phyloP scores from a whole-genome alignment of 2,888 invertebrate genomes.

The Erebia palarica region DNA sequence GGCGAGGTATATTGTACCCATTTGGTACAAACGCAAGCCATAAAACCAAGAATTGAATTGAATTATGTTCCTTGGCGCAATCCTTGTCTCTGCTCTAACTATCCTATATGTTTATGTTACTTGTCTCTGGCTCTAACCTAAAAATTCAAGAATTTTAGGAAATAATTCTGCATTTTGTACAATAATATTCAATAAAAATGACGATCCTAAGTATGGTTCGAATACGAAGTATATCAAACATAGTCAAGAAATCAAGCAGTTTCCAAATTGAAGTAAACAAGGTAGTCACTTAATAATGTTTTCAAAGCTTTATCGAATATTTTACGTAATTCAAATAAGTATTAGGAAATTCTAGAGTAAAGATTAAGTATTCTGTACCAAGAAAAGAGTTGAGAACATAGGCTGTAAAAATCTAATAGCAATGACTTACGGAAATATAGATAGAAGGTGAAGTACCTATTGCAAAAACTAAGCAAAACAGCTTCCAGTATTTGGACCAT shows the following conservation, averaged over 20 bases:
- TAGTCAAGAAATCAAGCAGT: conserved; percentile 53
- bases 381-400: neutral
- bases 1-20: no score
- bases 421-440: neutral
- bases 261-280: conserved; percentile 60
- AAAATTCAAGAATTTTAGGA: neutral
- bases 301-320: conserved; percentile 12
- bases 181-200: conserved; percentile 54
- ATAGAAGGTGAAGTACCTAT: neutral
- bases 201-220: conserved; percentile 65
- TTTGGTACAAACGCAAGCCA: no score
- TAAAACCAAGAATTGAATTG: no score
- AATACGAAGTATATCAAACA: conserved; percentile 52
- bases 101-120: no score
- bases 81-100: no score
- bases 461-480: no score
- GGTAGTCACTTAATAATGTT: conserved; percentile 43
- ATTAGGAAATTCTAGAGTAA: neutral
- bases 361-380: neutral
- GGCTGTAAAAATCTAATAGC: neutral
- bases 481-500: no score
- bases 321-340: conserved; percentile 30
- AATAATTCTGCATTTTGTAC: conserved; percentile 13
- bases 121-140: neutral
- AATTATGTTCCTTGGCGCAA: no score